Evolutionary conservation across 2,888 invertebrate species (phyloP).

Genomic region (Mycalesis mineus): DNA sequence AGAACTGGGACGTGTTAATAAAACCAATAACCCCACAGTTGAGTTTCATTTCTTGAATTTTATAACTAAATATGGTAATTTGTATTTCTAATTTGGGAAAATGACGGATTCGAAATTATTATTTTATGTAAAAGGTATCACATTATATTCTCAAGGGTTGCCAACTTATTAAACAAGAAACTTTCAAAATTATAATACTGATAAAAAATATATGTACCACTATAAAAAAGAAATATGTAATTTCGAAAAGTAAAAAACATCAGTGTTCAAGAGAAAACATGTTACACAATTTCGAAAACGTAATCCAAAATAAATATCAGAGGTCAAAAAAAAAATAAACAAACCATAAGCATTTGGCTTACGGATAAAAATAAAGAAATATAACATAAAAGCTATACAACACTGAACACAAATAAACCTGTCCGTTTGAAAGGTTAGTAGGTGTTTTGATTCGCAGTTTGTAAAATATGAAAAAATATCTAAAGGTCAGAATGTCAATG

Average conservation of each 20-base stretch:
- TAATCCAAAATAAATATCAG: background rate
- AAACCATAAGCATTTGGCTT: background rate
- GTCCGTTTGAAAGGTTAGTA: conserved; percentile 1
- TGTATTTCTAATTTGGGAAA: too few relatives aligned
- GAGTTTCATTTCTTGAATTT: too few relatives aligned
- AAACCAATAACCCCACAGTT: too few relatives aligned
- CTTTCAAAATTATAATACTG: background rate
- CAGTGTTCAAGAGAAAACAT: conserved; percentile 1
- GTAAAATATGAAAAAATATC: background rate
- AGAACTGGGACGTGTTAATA: too few relatives aligned
- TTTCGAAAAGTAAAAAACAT: too few relatives aligned
- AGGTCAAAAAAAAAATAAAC: background rate
- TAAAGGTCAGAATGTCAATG: background rate
- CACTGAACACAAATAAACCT: background rate
- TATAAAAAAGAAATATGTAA: too few relatives aligned
- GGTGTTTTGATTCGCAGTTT: conserved; percentile 1
- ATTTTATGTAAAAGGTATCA: too few relatives aligned
- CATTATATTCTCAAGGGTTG: too few relatives aligned
- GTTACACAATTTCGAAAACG: conserved; percentile 2
- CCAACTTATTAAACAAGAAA: too few relatives aligned
- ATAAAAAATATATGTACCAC: too few relatives aligned
- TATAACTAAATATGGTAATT: too few relatives aligned
- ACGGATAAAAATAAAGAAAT: conserved; percentile 5
- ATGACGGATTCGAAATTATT: too few relatives aligned
- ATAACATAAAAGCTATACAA: background rate